Conservation (phyloP, 1,140 invertebrate species). For the Drosophila ironensis region DNA sequence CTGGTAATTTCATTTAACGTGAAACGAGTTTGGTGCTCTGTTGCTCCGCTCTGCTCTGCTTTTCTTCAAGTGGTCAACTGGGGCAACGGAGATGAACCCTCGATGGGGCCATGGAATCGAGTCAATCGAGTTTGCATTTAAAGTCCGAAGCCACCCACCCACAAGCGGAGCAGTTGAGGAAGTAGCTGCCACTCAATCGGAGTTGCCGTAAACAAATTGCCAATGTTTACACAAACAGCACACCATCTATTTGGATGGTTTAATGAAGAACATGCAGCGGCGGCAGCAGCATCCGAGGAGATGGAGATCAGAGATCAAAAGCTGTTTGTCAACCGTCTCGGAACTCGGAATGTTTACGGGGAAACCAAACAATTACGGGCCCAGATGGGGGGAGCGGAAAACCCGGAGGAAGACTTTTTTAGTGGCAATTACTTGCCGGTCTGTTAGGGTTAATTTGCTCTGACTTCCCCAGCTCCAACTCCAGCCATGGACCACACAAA, state of each 20-base stretch:
- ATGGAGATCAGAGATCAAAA: slow-evolving; percentile 60
- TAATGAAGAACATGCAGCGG: slow-evolving; percentile 36
- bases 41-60: slow-evolving; percentile 13
- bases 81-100: slow-evolving; percentile 35
- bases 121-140: too few species aligned
- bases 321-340: slow-evolving; percentile 60
- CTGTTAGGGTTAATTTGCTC: slow-evolving; percentile 46
- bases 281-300: slow-evolving; percentile 21
- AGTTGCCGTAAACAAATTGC: slow-evolving; percentile 49
- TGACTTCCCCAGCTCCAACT: slow-evolving; percentile 22
- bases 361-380: slow-evolving; percentile 58
- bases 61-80: slow-evolving; percentile 30
- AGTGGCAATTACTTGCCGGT: slow-evolving; percentile 48
- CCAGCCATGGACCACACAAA: slow-evolving; percentile 52
- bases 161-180: slow-evolving; percentile 14
- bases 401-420: slow-evolving; percentile 33
- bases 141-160: slow-evolving; percentile 11
- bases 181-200: slow-evolving; percentile 42
- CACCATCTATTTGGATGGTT: slow-evolving; percentile 24
- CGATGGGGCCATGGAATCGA: slow-evolving; percentile 27
- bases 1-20: slow-evolving; percentile 75
- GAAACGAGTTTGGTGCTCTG: slow-evolving; percentile 65
- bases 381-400: neutral
- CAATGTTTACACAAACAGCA: slow-evolving; percentile 54
- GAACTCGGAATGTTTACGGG: slow-evolving; percentile 53